These are phyloP conservation scores for Trachymyrmex septentrionalis DNA, from an alignment of 1,140 invertebrate species.

Conservation along the genomic window DNA sequence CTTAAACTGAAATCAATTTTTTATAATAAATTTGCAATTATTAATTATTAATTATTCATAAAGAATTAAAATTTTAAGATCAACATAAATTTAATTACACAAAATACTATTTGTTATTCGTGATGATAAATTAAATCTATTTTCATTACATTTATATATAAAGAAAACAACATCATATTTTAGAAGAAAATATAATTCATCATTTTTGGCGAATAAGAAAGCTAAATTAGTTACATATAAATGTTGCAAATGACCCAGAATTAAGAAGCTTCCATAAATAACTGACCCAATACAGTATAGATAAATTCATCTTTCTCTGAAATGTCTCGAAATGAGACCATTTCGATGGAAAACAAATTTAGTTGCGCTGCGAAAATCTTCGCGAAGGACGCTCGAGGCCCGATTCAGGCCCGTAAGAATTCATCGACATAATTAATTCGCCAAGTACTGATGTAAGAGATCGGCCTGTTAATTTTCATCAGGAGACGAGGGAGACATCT, in stretches of 20 bases:
- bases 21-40: neutral
- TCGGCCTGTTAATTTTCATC: neutral
- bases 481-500: neutral
- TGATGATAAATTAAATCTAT: neutral
- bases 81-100: neutral
- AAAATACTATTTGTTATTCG: neutral
- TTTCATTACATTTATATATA: neutral
- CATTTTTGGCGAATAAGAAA: neutral
- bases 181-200: constrained; percentile 2
- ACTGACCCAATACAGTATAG: constrained; percentile 18
- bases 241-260: constrained; percentile 22
- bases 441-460: neutral
- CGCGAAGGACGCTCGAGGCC: neutral
- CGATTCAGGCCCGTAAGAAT: neutral
- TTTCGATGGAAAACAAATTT: constrained; percentile 17
- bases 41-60: neutral
- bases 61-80: neutral
- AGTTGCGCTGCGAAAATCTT: constrained; percentile 7
- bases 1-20: neutral
- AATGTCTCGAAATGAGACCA: neutral
- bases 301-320: constrained; percentile 16
- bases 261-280: constrained; percentile 27
- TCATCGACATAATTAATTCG: constrained; percentile 35
- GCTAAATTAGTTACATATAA: constrained; percentile 36
- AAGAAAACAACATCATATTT: constrained; percentile 9